Base-by-base conservation (phyloP, 2,113 vertebrate genomes). In the Burhinus oedicnemus region DNA sequence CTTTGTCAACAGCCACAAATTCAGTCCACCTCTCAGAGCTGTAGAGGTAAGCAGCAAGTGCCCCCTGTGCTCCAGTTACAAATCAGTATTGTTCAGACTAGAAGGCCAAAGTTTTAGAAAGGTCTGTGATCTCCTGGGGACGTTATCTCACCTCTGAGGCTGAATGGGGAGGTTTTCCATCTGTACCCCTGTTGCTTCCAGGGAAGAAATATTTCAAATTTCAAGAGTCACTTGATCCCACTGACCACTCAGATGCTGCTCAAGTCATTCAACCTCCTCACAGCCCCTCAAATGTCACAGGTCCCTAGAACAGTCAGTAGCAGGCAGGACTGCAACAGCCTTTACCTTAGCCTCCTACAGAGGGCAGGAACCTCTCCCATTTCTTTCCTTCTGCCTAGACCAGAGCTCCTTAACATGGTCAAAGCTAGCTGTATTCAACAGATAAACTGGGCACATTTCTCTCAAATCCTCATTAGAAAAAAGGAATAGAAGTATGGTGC, bases 191-290 rank as follows among this genome's bases (percentile, higher is more conserved):
- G 8, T 7, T 52, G 20, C 8, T 77, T 80, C 16, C 54, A 29
- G 12, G 11, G 10, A 89, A 58, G 45, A 71, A 79, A 30, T 7
- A 26, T 60, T 72, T n/a, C n/a, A 65, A 17, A 12, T 66, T 66
- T 61, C 51, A 66, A 72, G 27, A 82, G 5, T 4, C 11, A 4
- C 11, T n/a, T 45, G 34, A 61, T 70, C 11, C 4, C 54, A 65
- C 12, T 68, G 65, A 27, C 11, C 17, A 23, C 12, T 69, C 0
- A 0, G 19, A 34, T 42, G 7, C 18, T 81, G 45, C 42, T 30
- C 30, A 89, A 51, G 29, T 57, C 52, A 74, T 22, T 68, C 27
- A 45, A 6, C 6, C 15, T 77, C 25, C 36, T 66, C 16, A 2
- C 40, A 70, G 26, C 13, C 18, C 15, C 55, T 57, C 27, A 51